These are phyloP conservation scores for Hirtodrosophila confusa DNA, from an alignment of 2,888 invertebrate genomes.

Conservation along the genomic window DNA sequence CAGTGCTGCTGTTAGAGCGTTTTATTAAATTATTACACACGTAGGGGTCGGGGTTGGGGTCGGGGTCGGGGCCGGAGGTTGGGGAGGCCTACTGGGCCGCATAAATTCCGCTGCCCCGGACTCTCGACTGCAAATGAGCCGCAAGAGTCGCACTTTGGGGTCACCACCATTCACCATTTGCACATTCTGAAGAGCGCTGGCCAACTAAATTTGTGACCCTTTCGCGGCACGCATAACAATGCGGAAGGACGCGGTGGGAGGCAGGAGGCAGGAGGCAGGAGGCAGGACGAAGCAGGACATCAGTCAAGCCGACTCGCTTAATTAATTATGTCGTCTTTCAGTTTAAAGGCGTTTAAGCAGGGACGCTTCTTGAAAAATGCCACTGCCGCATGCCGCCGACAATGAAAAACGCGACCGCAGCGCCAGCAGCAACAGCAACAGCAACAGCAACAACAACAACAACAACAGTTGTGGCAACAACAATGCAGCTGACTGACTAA, in stretches of 20 bases:
- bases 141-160: conserved; percentile 52
- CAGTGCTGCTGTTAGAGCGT: conserved; percentile 73
- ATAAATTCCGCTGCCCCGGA: conserved; percentile 59
- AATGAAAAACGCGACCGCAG: conserved; percentile 79
- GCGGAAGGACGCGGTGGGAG: conserved; percentile 18
- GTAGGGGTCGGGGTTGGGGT: too few species aligned
- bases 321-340: conserved; percentile 80
- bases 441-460: conserved; percentile 26
- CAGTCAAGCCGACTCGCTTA: conserved; percentile 75
- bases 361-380: conserved; percentile 70
- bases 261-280: not conserved
- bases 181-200: too few species aligned
- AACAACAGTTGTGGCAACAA: conserved; percentile 35
- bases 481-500: conserved; percentile 79
- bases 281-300: conserved; percentile 50
- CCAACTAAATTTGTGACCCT: conserved; percentile 60
- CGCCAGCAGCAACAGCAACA: conserved; percentile 36
- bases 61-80: conserved; percentile 1
- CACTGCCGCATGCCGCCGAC: conserved; percentile 79
- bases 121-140: conserved; percentile 68
- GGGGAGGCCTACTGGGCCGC: conserved; percentile 51
- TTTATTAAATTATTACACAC: conserved; percentile 77
- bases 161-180: conserved; percentile 47
- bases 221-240: conserved; percentile 73
- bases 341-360: conserved; percentile 77